Conservation (phyloP, 2,888 invertebrate genomes). For the Aromia moschata region DNA sequence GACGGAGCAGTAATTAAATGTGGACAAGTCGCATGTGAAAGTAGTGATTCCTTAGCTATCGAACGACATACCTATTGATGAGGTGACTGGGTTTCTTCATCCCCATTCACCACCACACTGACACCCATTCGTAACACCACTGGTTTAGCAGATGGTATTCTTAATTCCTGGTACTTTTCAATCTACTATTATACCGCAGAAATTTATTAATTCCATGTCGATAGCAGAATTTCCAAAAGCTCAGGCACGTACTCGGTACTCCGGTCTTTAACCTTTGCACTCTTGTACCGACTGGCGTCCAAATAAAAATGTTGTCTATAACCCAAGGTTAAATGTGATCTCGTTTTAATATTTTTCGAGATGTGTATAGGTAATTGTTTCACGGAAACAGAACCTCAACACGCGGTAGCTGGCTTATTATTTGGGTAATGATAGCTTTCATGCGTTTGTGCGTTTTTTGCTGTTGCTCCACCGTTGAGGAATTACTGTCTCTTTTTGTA, state of each 20-base stretch:
- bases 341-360: slow-evolving; percentile 38
- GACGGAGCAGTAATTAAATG: too few species aligned
- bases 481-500: slow-evolving; percentile 11
- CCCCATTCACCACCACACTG: too few species aligned
- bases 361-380: slow-evolving; percentile 42
- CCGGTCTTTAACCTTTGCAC: slow-evolving; percentile 50
- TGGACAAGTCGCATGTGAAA: too few species aligned
- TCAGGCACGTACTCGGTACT: slow-evolving; percentile 46
- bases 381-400: slow-evolving; percentile 45
- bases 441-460: slow-evolving; percentile 41
- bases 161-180: too few species aligned
- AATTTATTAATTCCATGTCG: too few species aligned
- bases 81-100: too few species aligned
- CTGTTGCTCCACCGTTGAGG: not conserved
- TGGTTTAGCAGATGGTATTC: too few species aligned
- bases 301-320: slow-evolving; percentile 23
- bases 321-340: slow-evolving; percentile 30
- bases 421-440: slow-evolving; percentile 51
- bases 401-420: slow-evolving; percentile 48
- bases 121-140: too few species aligned
- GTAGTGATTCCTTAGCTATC: too few species aligned
- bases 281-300: slow-evolving; percentile 29
- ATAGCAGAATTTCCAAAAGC: too few species aligned
- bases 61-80: too few species aligned
- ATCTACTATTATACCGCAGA: too few species aligned